Conservation (phyloP, 2,888 invertebrate species). For the Synergus itoensis region DNA sequence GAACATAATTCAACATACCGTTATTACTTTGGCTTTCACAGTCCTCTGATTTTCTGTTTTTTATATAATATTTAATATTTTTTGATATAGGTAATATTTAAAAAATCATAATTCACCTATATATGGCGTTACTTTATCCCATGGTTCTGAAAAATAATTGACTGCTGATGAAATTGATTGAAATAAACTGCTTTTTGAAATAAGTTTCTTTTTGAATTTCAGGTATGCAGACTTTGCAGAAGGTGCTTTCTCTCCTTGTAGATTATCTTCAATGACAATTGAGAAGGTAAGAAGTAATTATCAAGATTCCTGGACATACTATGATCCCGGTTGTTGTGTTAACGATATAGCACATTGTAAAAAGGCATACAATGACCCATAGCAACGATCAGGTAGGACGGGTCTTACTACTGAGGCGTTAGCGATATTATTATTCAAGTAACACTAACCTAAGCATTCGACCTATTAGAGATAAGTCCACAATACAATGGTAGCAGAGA, state of each 20-base stretch:
- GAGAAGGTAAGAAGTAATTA: constrained; percentile 27
- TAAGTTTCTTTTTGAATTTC: too few species aligned
- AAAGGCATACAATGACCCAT: constrained; percentile 54
- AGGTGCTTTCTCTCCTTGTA: background rate
- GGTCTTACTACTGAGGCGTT: constrained; percentile 55
- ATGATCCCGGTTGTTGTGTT: constrained; percentile 40
- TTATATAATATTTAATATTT: too few species aligned
- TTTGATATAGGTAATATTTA: too few species aligned
- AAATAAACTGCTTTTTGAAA: background rate
- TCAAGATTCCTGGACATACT: constrained; percentile 39
- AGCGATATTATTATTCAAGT: constrained; percentile 50
- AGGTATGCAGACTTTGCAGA: background rate
- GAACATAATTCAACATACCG: too few species aligned
- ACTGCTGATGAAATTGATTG: background rate
- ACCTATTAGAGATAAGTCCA: constrained; percentile 58
- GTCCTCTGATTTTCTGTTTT: too few species aligned
- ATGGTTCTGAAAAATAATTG: background rate
- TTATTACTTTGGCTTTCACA: too few species aligned
- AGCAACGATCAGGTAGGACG: constrained; percentile 48
- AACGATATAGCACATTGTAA: constrained; percentile 32
- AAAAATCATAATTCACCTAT: too few species aligned
- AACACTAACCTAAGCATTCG: constrained; percentile 46
- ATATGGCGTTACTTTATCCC: too few species aligned
- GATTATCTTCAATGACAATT: background rate
- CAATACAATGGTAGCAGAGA: constrained; percentile 51